Conservation (phyloP, 2,797 vertebrate species). For the Austrolebias charrua region DNA sequence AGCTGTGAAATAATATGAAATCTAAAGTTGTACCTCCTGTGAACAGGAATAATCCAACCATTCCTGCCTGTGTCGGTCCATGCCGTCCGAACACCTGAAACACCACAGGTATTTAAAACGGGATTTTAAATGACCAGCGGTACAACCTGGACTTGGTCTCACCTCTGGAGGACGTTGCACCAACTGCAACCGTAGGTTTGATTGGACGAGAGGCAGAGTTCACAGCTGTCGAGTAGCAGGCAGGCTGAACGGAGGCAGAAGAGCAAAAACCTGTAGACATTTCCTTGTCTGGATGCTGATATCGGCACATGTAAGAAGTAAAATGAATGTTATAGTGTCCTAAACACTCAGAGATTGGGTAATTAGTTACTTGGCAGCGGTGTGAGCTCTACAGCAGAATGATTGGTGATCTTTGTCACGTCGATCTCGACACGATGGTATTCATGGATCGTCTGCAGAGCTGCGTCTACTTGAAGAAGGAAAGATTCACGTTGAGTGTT, state of each 20-base stretch:
- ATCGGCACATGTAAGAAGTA: not conserved
- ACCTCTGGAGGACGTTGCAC: slow-evolving; percentile 96
- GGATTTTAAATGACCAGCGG: not conserved
- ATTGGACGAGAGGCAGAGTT: slow-evolving; percentile 82
- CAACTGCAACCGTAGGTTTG: slow-evolving; percentile 89
- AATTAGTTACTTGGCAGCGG: slow-evolving; percentile 87
- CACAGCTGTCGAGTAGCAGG: slow-evolving; percentile 86
- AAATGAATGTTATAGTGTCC: not conserved
- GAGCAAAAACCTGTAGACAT: not conserved
- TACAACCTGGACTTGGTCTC: not conserved
- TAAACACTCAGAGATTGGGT: not conserved
- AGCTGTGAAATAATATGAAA: not conserved
- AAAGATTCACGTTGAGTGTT: not conserved
- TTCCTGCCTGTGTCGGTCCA: slow-evolving; percentile 93
- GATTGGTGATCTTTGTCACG: slow-evolving; percentile 80
- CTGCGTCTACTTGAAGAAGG: slow-evolving; percentile 71
- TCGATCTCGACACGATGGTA: slow-evolving; percentile 91
- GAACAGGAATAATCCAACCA: slow-evolving; percentile 89
- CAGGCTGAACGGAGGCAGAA: slow-evolving; percentile 79
- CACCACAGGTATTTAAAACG: not conserved
- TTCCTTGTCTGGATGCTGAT: slow-evolving; percentile 1
- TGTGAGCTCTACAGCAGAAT: slow-evolving; percentile 87
- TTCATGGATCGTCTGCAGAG: slow-evolving; percentile 85
- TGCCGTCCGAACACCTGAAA: slow-evolving; percentile 92
- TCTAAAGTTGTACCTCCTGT: slow-evolving; percentile 77